Evolutionary conservation across 1,140 invertebrate genomes (phyloP).

Genomic region (Planococcus citri): DNA sequence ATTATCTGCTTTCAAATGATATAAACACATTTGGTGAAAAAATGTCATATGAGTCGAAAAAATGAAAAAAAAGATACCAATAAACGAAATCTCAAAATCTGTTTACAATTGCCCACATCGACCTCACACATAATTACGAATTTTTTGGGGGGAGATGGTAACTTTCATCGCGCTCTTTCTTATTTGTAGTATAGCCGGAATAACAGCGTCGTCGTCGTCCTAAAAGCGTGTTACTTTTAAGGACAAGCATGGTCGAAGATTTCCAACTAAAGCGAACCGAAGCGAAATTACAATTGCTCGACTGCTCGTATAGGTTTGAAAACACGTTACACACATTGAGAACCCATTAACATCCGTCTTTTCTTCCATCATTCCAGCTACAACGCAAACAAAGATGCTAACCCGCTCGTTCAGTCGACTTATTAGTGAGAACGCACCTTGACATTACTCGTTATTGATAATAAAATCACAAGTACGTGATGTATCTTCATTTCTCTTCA

Average conservation of each 20-base stretch:
- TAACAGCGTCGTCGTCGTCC: neutral
- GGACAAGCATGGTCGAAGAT: neutral
- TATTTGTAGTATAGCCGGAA: too few species aligned
- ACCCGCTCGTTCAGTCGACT: neutral
- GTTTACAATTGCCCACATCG: too few species aligned
- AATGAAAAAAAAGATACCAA: too few species aligned
- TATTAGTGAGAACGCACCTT: neutral
- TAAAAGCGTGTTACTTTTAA: neutral
- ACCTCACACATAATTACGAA: neutral
- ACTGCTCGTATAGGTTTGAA: neutral
- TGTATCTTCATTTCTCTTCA: slow-evolving; percentile 1
- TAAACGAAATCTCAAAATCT: too few species aligned
- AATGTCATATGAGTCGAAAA: too few species aligned
- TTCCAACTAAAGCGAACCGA: too few species aligned
- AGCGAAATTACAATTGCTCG: neutral
- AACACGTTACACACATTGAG: neutral
- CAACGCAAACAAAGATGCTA: slow-evolving; percentile 1
- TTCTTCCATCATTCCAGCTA: neutral
- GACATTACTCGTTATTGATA: neutral
- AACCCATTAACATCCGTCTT: neutral
- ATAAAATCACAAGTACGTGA: slow-evolving; percentile 3
- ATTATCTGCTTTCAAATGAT: too few species aligned
- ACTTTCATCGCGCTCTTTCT: slow-evolving; percentile 1
- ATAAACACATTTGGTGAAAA: too few species aligned
- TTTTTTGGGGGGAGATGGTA: neutral